These are phyloP conservation scores for Mythimna vitellina DNA, from an alignment of 2,888 invertebrate species.

Conservation along the genomic window DNA sequence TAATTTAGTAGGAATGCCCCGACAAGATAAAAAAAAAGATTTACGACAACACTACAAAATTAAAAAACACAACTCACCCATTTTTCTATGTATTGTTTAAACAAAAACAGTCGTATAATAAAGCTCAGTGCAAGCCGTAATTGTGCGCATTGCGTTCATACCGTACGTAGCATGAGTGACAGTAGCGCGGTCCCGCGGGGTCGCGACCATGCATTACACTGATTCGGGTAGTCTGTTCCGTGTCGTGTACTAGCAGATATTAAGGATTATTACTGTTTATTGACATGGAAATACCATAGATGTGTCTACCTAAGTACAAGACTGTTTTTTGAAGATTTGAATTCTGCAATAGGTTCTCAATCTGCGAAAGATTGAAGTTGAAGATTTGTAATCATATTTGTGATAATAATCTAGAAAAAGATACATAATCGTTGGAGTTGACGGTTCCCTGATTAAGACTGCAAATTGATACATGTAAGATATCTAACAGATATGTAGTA, in stretches of 20 bases:
- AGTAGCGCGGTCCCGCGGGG: conserved; percentile 59
- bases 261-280: conserved; percentile 16
- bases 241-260: conserved; percentile 23
- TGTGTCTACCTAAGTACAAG: background rate
- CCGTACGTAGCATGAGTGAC: conserved; percentile 63
- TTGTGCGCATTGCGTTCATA: conserved; percentile 61
- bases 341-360: background rate
- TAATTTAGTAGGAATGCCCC: too few relatives aligned
- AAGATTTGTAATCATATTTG: background rate
- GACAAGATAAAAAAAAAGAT: too few relatives aligned
- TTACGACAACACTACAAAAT: too few relatives aligned
- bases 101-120: conserved; percentile 9
- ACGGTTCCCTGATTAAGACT: too few relatives aligned
- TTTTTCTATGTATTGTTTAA: background rate
- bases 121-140: conserved; percentile 30
- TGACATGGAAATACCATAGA: background rate
- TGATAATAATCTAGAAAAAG: background rate
- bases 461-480: too few relatives aligned
- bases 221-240: conserved; percentile 29
- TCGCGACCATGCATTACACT: conserved; percentile 41
- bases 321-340: background rate
- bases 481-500: too few relatives aligned
- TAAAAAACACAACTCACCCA: background rate
- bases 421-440: too few relatives aligned
- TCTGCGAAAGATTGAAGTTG: too few relatives aligned